These are phyloP conservation scores for Drosophila neoperkinsi DNA, from an alignment of 2,888 invertebrate species.

Conservation along the genomic window DNA sequence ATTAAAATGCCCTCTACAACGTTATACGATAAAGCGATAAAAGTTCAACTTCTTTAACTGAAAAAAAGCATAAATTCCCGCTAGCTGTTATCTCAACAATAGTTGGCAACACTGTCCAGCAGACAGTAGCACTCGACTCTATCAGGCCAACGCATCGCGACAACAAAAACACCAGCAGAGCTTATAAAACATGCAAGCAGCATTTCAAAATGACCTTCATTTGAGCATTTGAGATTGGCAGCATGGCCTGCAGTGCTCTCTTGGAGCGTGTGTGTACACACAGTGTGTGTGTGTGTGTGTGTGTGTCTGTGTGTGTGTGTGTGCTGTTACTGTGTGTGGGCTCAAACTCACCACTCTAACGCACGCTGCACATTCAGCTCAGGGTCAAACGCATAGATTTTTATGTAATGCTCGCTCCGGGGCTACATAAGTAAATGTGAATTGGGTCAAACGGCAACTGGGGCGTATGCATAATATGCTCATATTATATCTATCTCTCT, in stretches of 20 bases:
- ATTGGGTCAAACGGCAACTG: constrained; percentile 44
- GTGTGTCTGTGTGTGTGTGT: constrained; percentile 24
- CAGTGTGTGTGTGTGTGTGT: not conserved
- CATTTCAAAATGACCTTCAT: constrained; percentile 68
- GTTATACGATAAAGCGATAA: not conserved
- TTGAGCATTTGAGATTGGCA: constrained; percentile 51
- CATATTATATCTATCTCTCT: constrained; percentile 2
- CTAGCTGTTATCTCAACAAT: not conserved
- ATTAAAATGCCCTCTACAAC: not conserved
- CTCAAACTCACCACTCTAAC: constrained; percentile 53
- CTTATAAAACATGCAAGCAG: constrained; percentile 70
- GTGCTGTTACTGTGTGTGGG: constrained; percentile 12
- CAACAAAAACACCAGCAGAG: constrained; percentile 47
- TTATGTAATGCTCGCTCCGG: constrained; percentile 64
- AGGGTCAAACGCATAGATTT: constrained; percentile 69
- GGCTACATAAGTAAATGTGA: constrained; percentile 42
- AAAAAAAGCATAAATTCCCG: too few relatives aligned
- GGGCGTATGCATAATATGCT: constrained; percentile 48
- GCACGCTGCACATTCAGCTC: constrained; percentile 76
- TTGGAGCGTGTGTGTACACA: not conserved
- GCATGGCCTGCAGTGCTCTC: constrained; percentile 27
- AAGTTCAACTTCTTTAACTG: not conserved
- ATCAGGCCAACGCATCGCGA: constrained; percentile 53
- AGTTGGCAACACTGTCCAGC: not conserved
- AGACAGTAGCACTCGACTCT: constrained; percentile 34